Evolutionary conservation across 1,140 invertebrate genomes (phyloP).

Genomic region (Homarus americanus): DNA sequence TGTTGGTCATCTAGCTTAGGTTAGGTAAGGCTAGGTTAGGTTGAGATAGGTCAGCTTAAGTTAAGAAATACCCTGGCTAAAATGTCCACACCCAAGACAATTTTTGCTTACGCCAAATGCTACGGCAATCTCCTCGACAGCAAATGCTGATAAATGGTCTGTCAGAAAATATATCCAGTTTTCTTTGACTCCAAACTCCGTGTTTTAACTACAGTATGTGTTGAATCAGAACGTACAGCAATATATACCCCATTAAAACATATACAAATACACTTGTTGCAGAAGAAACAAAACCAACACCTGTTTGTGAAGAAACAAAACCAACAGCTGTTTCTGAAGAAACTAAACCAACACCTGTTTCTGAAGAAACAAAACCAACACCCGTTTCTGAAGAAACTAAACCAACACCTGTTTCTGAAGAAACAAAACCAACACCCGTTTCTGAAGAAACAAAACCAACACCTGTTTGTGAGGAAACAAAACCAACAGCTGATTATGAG

Average conservation of each 20-base stretch:
- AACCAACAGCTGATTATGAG: neutral
- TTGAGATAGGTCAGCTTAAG: too few relatives aligned
- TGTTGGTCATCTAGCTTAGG: too few relatives aligned
- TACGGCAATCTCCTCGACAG: too few relatives aligned
- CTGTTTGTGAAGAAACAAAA: neutral
- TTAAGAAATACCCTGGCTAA: too few relatives aligned
- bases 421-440: slow-evolving; percentile 11
- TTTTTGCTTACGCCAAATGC: too few relatives aligned
- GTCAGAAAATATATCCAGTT: too few relatives aligned
- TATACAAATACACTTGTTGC: slow-evolving; percentile 39
- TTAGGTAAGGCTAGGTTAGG: too few relatives aligned
- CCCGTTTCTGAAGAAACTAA: neutral
- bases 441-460: slow-evolving; percentile 30
- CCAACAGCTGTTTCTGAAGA: neutral
- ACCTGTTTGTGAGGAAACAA: slow-evolving; percentile 48
- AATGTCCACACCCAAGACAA: too few relatives aligned
- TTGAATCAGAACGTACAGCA: neutral
- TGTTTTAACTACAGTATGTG: neutral
- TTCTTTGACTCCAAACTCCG: too few relatives aligned
- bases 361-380: neutral
- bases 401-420: neutral
- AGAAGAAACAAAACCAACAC: slow-evolving; percentile 21
- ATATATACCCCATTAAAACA: slow-evolving; percentile 22
- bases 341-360: neutral
- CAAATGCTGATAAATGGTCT: too few relatives aligned